Evolutionary conservation across 2,113 vertebrate genomes (phyloP).

Genomic region (Procavia capensis): DNA sequence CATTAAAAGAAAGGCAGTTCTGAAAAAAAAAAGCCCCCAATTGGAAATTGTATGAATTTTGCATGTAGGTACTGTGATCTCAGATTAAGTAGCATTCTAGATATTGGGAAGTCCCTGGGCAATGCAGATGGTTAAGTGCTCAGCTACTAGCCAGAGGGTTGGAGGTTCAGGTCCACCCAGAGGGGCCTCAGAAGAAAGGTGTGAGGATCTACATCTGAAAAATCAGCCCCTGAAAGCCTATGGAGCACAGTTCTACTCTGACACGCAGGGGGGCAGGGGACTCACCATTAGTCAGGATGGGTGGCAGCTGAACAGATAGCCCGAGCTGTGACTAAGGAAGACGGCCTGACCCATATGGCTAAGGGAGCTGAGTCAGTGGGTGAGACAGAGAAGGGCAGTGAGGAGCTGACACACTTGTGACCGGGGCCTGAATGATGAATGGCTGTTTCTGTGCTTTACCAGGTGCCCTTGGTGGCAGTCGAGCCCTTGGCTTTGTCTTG

Average conservation of each 20-base stretch:
- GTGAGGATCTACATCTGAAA: not conserved
- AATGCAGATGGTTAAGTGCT: not conserved
- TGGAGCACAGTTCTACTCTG: not conserved
- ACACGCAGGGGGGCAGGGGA: not conserved
- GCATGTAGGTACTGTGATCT: not conserved
- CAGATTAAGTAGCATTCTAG: not conserved
- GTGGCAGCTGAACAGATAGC: not conserved
- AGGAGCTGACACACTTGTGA: not conserved
- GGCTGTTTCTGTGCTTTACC: not conserved
- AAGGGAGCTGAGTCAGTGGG: not conserved
- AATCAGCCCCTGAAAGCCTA: not conserved
- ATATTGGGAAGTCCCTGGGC: not conserved
- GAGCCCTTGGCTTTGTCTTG: not conserved
- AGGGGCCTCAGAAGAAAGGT: not conserved
- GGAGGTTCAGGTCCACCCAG: not conserved
- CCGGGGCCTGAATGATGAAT: not conserved
- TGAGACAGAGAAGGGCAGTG: not conserved
- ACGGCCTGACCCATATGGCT: not conserved
- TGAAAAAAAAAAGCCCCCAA: not conserved
- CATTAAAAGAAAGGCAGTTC: constrained; percentile 34
- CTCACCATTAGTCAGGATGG: not conserved
- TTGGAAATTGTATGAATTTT: not conserved
- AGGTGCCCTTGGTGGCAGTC: not conserved
- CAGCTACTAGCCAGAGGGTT: not conserved
- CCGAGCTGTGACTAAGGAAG: too few species aligned